Base-by-base conservation (phyloP, 2,113 vertebrate genomes). In the Anoura caudifer region DNA sequence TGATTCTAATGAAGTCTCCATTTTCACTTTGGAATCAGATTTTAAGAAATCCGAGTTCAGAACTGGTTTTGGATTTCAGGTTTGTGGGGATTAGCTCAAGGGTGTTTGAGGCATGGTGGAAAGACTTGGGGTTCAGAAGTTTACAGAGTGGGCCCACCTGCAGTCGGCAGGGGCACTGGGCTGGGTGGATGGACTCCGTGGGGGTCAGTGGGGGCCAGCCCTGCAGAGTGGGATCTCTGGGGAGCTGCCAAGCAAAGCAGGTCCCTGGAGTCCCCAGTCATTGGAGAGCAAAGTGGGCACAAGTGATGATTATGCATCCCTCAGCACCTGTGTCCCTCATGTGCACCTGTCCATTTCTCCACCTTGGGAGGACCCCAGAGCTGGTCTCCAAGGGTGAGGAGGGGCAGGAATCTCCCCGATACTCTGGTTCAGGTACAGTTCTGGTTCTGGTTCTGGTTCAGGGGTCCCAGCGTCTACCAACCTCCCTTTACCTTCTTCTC, bases 281-380 rank as follows among this genome's bases (percentile, higher is more conserved):
- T 3, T n/a, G 19, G 45, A 67, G 47, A n/a, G n/a, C 63, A 43
- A 43, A 19, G 8, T 22, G 31, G 43, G 26, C 36, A 20, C 5
- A 33, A 6, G 36, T 33, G 67, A n/a, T 31, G 69, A n/a, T 17
- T 45, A 4, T 16, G 1, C 2, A 2, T 19, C 16, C 1, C 0
- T 45, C 13, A 61, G 8, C 5, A 24, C 0, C 0, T 3, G 9
- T 15, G 24, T 79, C 20, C 15, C 31, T 15, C 54, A 15, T 8
- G 73, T 4, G 15, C 10, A 14, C 52, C 70, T 20, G 16, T 88
- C 16, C 76, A 0, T 43, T 45, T 61, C 24, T 61, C 77, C 31
- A 19, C 26, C 65, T 65, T 28, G 47, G 72, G 85, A 81, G 56
- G 56, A 67, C 26, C 45, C 54, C 31, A 41, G 26, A 69, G 41